Evolutionary conservation across 1,140 invertebrate species (phyloP), one percentile per base, ranked within the genome.

Genomic region (Trichonephila clavipes): DNA sequence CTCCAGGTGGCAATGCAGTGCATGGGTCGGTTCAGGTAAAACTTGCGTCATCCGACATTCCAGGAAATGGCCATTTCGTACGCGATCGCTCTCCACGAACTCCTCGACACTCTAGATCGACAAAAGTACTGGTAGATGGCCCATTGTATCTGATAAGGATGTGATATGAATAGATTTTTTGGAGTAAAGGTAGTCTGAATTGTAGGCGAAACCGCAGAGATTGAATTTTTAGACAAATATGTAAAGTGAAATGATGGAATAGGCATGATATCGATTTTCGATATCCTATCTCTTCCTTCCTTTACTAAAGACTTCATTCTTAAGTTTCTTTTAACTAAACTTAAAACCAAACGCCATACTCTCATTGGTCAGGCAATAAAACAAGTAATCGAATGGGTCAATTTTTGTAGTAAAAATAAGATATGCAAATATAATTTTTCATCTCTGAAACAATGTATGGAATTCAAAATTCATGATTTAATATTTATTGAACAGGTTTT

Each of bases 61-160:
- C 61, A 88, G 87, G 87, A 88, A 88, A 69, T 69, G 4, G 85
- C 58, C 85, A 86, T 62, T 86, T 62, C 85, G 59, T 59, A 59
- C 18, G 58, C 59, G 24, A 28, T 40, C 59, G n/a, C 58, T 34
- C 59, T 59, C 24, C 21, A 28, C n/a, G 51, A 85, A 85, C 51
- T 51, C 40, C 51, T 1, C 82, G 18, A 21, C 19, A n/a, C 40
- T 40, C 51, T 51, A 51, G 51, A 51, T 51, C 10, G 51, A 51
- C 51, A 51, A 51, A 51, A 51, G 51, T 51, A 51, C 51, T 51
- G 51, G 51, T 51, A 51, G 51, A 77, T 77, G 69, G 34, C 51
- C 69, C n/a, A n/a, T 59, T 83, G 19, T 83, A 82, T 82, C 18
- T 28, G 24, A 40, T 19, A 14, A 40, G 72, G 72, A 77, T 77